Evolutionary conservation across 2,888 invertebrate species (phyloP).

Genomic region (Leptopilina drosophilae): DNA sequence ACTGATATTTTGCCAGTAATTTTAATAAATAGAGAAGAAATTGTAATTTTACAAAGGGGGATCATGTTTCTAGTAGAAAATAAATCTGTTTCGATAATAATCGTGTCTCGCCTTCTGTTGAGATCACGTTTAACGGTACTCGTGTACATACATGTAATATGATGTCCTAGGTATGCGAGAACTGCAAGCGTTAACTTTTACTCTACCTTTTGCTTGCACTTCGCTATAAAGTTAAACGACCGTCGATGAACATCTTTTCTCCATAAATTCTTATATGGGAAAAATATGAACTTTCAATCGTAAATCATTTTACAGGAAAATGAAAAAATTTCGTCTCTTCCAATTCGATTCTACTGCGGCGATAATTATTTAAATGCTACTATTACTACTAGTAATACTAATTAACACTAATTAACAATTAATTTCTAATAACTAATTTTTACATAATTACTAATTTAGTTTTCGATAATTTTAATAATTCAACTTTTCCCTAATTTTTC

Average conservation of each 20-base stretch:
- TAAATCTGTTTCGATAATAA: constrained; percentile 9
- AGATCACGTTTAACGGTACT: constrained; percentile 52
- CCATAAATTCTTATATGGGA: constrained; percentile 1
- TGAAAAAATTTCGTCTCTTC: not conserved
- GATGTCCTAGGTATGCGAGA: constrained; percentile 31
- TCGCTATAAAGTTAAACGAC: constrained; percentile 31
- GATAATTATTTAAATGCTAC: too few relatives aligned
- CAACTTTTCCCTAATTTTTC: too few relatives aligned
- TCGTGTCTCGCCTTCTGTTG: constrained; percentile 42
- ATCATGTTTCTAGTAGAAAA: constrained; percentile 4
- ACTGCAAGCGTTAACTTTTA: constrained; percentile 40
- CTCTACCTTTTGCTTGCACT: constrained; percentile 39
- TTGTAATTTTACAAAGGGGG: not conserved
- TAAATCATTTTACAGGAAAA: not conserved
- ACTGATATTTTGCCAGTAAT: not conserved
- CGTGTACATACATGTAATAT: constrained; percentile 44
- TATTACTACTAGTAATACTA: too few relatives aligned
- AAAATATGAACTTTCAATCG: constrained; percentile 4
- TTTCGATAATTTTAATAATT: too few relatives aligned
- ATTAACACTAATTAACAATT: too few relatives aligned
- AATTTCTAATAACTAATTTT: too few relatives aligned
- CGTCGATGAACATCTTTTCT: constrained; percentile 12
- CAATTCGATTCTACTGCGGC: too few relatives aligned
- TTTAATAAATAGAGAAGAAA: not conserved
- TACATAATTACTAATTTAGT: too few relatives aligned